A percentile compares a stretch with the other conserved stretches of the same genome.
phyloP scores from a whole-genome alignment of 2,888 invertebrate genomes.

The Prosopocoilus inquinatus region DNA sequence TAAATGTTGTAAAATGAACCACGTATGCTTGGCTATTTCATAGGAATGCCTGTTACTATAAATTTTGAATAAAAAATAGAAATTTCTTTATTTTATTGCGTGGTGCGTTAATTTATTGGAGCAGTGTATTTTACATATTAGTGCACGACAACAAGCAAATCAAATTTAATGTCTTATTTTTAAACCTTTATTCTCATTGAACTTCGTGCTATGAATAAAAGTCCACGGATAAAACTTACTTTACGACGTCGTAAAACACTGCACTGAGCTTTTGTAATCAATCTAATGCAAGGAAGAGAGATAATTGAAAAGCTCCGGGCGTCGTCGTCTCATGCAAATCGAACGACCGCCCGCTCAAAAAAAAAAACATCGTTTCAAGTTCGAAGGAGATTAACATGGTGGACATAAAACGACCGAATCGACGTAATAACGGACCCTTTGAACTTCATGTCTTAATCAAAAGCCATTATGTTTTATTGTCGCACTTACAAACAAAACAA shows the following conservation, averaged over 20 bases:
- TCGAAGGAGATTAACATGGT: conserved; percentile 1
- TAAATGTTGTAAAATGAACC: neutral
- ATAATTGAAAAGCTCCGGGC: conserved; percentile 15
- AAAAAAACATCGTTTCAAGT: neutral
- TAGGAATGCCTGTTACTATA: too few relatives aligned
- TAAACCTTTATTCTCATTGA: too few relatives aligned
- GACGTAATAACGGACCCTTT: conserved; percentile 5
- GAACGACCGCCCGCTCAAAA: conserved; percentile 2
- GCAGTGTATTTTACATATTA: too few relatives aligned
- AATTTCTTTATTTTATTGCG: too few relatives aligned
- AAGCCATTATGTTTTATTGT: conserved; percentile 36
- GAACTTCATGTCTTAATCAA: conserved; percentile 36
- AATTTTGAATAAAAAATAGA: too few relatives aligned
- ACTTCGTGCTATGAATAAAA: too few relatives aligned
- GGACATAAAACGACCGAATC: neutral
- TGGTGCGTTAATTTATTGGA: too few relatives aligned
- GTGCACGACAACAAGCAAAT: too few relatives aligned
- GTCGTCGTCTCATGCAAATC: conserved; percentile 9
- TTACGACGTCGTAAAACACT: neutral
- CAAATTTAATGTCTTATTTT: too few relatives aligned
- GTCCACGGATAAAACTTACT: neutral
- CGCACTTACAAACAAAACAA: conserved; percentile 32
- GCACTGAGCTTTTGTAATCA: conserved; percentile 29
- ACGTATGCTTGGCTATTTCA: neutral
- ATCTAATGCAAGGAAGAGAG: conserved; percentile 26